Conservation (phyloP, 2,888 invertebrate genomes). For the Zele albiditarsus region DNA sequence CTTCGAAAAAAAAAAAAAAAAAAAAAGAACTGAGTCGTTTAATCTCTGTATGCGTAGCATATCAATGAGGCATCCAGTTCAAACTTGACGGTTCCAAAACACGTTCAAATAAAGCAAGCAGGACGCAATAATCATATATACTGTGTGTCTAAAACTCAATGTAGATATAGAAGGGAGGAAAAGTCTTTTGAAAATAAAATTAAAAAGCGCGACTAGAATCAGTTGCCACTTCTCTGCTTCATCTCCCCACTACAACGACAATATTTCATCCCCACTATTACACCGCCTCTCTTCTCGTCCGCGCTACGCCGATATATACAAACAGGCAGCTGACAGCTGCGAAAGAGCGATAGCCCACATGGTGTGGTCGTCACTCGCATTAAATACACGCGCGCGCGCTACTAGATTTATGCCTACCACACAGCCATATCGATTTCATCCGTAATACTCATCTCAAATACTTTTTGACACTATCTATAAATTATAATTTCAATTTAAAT, state of each 20-base stretch:
- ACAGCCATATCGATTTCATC: conserved; percentile 14
- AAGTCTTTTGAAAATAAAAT: not conserved
- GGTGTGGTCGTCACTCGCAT: conserved; percentile 54
- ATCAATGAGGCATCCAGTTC: not conserved
- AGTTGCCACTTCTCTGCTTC: too few species aligned
- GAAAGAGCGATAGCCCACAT: conserved; percentile 65
- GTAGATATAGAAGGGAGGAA: too few species aligned
- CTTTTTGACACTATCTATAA: not conserved
- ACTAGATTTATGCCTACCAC: not conserved
- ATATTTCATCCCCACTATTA: too few species aligned
- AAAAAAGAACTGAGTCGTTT: not conserved
- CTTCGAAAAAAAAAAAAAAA: not conserved
- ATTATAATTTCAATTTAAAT: not conserved
- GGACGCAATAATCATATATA: not conserved
- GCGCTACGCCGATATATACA: not conserved
- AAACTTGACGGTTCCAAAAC: not conserved
- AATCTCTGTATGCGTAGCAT: conserved; percentile 1
- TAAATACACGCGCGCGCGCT: not conserved
- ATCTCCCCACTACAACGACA: too few species aligned
- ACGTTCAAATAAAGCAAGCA: not conserved
- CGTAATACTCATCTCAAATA: not conserved
- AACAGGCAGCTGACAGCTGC: conserved; percentile 63
- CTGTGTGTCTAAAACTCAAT: not conserved
- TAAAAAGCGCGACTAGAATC: not conserved
- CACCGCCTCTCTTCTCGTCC: not conserved